A percentile compares a stretch with the other conserved stretches of the same genome.
Conservation (phyloP, 2,888 invertebrate genomes). For the Microplitis manilae region DNA sequence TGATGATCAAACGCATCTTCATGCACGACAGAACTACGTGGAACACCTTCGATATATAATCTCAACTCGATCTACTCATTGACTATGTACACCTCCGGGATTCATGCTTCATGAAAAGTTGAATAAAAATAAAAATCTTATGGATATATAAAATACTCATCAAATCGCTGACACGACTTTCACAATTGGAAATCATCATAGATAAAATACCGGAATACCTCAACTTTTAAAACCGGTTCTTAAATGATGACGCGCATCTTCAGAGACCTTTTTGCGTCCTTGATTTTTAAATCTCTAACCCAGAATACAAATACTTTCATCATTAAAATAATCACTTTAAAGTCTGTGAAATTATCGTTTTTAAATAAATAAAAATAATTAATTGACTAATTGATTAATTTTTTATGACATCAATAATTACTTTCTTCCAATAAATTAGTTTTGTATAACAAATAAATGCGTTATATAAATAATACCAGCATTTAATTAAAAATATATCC, state of each 20-base stretch:
- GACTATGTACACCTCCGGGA: background rate
- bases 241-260: slow-evolving; percentile 5
- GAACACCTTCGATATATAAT: background rate
- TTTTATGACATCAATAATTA: too few relatives aligned
- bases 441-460: too few relatives aligned
- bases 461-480: too few relatives aligned
- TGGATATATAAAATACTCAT: too few relatives aligned
- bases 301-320: slow-evolving; percentile 9
- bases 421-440: too few relatives aligned
- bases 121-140: slow-evolving; percentile 10
- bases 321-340: background rate
- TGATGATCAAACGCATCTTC: slow-evolving; percentile 12
- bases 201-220: background rate
- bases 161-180: slow-evolving; percentile 40
- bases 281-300: slow-evolving; percentile 13
- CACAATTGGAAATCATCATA: slow-evolving; percentile 51
- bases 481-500: too few relatives aligned
- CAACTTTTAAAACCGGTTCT: slow-evolving; percentile 48
- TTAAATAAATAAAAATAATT: too few relatives aligned
- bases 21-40: background rate
- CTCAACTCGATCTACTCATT: slow-evolving; percentile 2
- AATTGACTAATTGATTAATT: too few relatives aligned
- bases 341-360: background rate
- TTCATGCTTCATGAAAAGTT: background rate
- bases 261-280: slow-evolving; percentile 23